Evolutionary conservation across 2,797 vertebrate species (phyloP).

Genomic region (Propithecus deckenii): DNA sequence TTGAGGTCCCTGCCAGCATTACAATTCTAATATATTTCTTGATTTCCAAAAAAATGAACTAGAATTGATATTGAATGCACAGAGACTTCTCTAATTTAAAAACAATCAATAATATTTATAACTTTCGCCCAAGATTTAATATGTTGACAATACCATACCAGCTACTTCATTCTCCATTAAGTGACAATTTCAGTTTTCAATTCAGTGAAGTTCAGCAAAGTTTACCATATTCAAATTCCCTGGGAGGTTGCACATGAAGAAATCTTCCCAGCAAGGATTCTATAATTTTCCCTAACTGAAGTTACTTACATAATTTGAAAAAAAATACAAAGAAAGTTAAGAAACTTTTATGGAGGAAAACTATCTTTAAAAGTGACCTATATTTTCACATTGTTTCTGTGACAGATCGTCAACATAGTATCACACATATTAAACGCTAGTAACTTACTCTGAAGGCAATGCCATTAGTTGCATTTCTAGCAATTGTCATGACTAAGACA

Average conservation of each 20-base stretch:
- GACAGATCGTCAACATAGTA: not conserved
- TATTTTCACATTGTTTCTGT: constrained; percentile 27
- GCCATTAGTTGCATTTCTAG: not conserved
- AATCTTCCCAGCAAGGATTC: constrained; percentile 26
- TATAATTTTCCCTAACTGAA: constrained; percentile 30
- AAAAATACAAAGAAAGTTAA: not conserved
- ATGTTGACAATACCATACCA: constrained; percentile 54
- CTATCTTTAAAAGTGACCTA: not conserved
- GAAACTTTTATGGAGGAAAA: not conserved
- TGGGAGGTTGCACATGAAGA: not conserved
- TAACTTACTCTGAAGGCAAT: constrained; percentile 29
- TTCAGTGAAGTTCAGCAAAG: constrained; percentile 65
- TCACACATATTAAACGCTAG: not conserved
- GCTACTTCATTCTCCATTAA: constrained; percentile 54
- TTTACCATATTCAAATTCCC: constrained; percentile 48
- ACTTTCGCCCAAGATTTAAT: constrained; percentile 65
- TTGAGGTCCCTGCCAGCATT: constrained; percentile 2
- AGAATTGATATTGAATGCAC: constrained; percentile 66
- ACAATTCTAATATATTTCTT: constrained; percentile 45
- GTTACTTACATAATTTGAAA: constrained; percentile 45
- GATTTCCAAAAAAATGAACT: constrained; percentile 63
- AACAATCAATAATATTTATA: constrained; percentile 72
- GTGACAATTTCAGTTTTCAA: constrained; percentile 69
- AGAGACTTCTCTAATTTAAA: constrained; percentile 72
- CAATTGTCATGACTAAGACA: constrained; percentile 40